phyloP scores from a whole-genome alignment of 2,888 invertebrate genomes.

The Drosophila meridiana region DNA sequence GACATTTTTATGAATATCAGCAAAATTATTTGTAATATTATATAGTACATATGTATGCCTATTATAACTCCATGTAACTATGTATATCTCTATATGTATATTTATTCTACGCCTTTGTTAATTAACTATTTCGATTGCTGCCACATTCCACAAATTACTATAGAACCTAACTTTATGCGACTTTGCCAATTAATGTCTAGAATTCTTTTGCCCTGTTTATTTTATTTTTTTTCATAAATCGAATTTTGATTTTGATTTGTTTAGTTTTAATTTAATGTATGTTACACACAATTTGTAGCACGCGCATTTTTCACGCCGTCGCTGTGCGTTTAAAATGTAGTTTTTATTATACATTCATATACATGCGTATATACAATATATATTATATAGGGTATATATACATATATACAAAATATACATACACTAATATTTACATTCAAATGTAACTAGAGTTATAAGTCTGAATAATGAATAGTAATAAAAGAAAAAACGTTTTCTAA shows the following conservation, averaged over 20 bases:
- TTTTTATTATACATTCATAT: slow-evolving; percentile 29
- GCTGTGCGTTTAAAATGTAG: slow-evolving; percentile 33
- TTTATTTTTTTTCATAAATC: neutral
- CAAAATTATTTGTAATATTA: slow-evolving; percentile 34
- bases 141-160: slow-evolving; percentile 48
- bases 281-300: slow-evolving; percentile 18
- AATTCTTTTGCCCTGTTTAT: neutral
- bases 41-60: slow-evolving; percentile 26
- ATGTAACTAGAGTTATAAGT: slow-evolving; percentile 79
- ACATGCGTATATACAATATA: slow-evolving; percentile 38
- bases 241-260: slow-evolving; percentile 1
- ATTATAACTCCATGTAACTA: slow-evolving; percentile 24
- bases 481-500: slow-evolving; percentile 64
- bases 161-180: slow-evolving; percentile 28
- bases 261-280: slow-evolving; percentile 23
- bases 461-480: slow-evolving; percentile 71
- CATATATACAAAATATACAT: slow-evolving; percentile 27
- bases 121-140: slow-evolving; percentile 35
- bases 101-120: slow-evolving; percentile 30
- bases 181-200: slow-evolving; percentile 20
- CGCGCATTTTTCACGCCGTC: slow-evolving; percentile 16
- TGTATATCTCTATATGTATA: slow-evolving; percentile 24
- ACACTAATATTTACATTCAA: slow-evolving; percentile 66
- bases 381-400: slow-evolving; percentile 41
- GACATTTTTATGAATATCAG: slow-evolving; percentile 38